Conservation (phyloP, 2,113 vertebrate species). For the Cavia porcellus region DNA sequence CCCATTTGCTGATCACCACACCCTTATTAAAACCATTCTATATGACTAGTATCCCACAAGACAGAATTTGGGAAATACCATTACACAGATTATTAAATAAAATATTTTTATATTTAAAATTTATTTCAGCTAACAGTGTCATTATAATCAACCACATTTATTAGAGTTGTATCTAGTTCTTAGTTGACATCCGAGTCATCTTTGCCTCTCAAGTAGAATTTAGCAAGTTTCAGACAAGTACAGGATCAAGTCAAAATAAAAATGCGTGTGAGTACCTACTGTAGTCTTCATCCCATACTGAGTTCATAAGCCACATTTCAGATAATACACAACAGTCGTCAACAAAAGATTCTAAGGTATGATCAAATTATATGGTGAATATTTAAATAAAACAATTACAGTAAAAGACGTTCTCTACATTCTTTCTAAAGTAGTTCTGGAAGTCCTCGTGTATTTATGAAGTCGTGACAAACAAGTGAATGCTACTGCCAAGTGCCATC, state of each 20-base stretch:
- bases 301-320: conserved; percentile 19
- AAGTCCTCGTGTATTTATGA: neutral
- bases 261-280: neutral
- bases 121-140: conserved; percentile 12
- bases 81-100: conserved; percentile 3
- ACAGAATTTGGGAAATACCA: conserved; percentile 12
- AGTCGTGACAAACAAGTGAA: neutral
- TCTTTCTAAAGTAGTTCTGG: neutral
- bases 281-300: neutral
- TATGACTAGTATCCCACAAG: neutral
- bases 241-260: conserved; percentile 27
- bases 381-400: neutral
- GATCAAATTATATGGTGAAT: neutral
- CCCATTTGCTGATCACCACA: neutral
- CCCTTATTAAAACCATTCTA: neutral
- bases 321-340: neutral
- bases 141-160: neutral
- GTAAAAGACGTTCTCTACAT: neutral
- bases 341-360: neutral
- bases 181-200: neutral
- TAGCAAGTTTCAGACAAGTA: conserved; percentile 8
- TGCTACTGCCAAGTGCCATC: neutral
- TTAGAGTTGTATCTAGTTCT: neutral
- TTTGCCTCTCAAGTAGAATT: neutral
- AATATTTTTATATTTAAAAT: conserved; percentile 34